Evolutionary conservation across 2,113 vertebrate genomes (phyloP).

Genomic region (Ovis canadensis): DNA sequence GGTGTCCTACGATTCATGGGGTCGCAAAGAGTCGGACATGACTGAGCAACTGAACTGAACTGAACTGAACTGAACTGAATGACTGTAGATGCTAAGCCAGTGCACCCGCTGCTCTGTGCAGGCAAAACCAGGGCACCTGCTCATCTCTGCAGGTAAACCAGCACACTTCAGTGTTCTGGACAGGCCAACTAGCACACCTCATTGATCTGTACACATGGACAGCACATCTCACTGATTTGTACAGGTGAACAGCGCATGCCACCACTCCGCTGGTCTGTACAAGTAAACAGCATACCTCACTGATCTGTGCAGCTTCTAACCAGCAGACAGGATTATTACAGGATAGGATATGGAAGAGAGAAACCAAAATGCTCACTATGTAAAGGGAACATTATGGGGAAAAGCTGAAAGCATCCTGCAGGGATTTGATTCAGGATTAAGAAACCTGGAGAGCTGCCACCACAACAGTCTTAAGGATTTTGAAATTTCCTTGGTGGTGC

Average conservation of each 20-base stretch:
- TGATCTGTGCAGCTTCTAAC: background rate
- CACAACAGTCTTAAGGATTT: background rate
- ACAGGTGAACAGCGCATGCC: background rate
- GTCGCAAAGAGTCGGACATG: no score
- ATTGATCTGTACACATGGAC: background rate
- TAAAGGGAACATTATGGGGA: background rate
- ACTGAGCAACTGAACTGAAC: no score
- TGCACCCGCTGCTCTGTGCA: background rate
- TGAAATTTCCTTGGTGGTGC: background rate
- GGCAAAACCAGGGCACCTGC: background rate
- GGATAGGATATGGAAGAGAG: background rate
- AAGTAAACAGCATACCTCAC: background rate
- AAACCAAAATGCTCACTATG: background rate
- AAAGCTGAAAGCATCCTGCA: background rate
- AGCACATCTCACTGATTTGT: background rate
- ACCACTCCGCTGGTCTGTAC: background rate
- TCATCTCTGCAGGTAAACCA: background rate
- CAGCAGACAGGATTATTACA: background rate
- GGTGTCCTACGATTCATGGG: no score
- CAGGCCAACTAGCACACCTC: background rate
- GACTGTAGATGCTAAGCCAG: background rate
- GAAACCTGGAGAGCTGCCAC: background rate
- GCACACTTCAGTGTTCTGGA: background rate
- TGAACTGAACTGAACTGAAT: background rate
- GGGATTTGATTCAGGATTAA: background rate